Evolutionary conservation across 2,888 invertebrate species (phyloP).

Genomic region (Bruchidius siliquastri): DNA sequence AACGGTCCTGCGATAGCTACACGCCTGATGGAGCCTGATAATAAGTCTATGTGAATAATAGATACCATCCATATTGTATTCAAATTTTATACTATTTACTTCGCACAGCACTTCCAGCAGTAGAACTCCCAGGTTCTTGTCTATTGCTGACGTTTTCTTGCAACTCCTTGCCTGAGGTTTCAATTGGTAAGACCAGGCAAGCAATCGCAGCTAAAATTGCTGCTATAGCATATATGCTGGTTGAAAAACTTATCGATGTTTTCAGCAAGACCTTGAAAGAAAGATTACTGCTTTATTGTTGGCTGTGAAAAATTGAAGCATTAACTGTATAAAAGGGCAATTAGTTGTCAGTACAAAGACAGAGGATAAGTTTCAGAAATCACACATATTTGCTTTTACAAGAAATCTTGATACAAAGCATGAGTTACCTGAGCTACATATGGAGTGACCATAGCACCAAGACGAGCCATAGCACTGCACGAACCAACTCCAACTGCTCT

Average conservation of each 20-base stretch:
- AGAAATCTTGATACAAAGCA: no score
- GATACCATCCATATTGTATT: neutral
- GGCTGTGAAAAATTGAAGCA: no score
- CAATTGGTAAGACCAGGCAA: constrained; percentile 77
- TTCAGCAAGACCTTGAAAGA: constrained; percentile 64
- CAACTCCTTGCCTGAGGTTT: constrained; percentile 73
- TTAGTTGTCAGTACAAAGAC: no score
- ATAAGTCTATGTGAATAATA: no score
- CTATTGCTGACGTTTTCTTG: constrained; percentile 49
- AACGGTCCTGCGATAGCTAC: no score
- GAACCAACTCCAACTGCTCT: constrained; percentile 89
- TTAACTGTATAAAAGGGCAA: no score
- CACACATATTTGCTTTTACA: no score
- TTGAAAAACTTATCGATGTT: constrained; percentile 67
- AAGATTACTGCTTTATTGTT: constrained; percentile 7
- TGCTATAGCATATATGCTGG: constrained; percentile 71
- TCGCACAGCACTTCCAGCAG: neutral
- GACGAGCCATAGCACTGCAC: constrained; percentile 83
- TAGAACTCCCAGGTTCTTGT: neutral
- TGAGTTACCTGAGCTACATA: constrained; percentile 80
- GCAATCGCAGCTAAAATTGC: constrained; percentile 72
- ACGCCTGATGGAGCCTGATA: no score
- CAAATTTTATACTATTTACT: neutral
- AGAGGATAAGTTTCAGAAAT: no score
- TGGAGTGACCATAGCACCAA: constrained; percentile 92